Conservation (phyloP, 92 coral and sea anemone species). For the Pocillopora meandrina region DNA sequence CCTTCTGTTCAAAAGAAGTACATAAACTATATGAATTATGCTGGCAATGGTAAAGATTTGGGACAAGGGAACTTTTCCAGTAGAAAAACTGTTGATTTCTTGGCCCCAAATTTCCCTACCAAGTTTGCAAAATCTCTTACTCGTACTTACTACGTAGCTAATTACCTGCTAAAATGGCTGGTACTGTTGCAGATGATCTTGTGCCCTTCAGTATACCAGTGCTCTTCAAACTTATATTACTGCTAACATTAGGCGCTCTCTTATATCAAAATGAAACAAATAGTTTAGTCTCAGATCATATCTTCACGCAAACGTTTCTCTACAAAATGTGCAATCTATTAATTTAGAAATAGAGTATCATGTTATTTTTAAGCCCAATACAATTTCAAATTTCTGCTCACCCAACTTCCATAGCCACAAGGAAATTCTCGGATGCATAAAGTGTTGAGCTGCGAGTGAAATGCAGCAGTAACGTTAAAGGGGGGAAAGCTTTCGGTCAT, state of each 20-base stretch:
- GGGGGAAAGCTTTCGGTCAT: slow-evolving; percentile 49
- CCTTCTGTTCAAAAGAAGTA: too few relatives aligned
- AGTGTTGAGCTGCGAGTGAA: slow-evolving; percentile 81
- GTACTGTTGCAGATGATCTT: neutral
- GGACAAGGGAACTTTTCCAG: neutral
- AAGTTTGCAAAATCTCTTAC: too few relatives aligned
- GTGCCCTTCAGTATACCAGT: slow-evolving; percentile 21
- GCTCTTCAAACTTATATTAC: slow-evolving; percentile 41
- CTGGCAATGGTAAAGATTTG: too few relatives aligned
- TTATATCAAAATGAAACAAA: neutral
- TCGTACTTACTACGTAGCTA: neutral
- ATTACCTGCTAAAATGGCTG: slow-evolving; percentile 23
- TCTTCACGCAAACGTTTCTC: too few relatives aligned
- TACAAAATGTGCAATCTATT: too few relatives aligned
- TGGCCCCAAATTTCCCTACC: neutral
- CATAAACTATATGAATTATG: too few relatives aligned
- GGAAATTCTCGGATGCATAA: slow-evolving; percentile 92
- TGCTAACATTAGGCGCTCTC: slow-evolving; percentile 57
- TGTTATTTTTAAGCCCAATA: neutral
- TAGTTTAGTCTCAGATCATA: neutral
- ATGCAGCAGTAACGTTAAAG: slow-evolving; percentile 81
- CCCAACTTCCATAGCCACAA: slow-evolving; percentile 98
- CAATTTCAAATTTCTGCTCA: slow-evolving; percentile 32
- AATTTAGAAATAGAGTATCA: too few relatives aligned
- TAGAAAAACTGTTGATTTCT: neutral